Conservation (phyloP, 2,797 vertebrate genomes). For the Echiichthys vipera region DNA sequence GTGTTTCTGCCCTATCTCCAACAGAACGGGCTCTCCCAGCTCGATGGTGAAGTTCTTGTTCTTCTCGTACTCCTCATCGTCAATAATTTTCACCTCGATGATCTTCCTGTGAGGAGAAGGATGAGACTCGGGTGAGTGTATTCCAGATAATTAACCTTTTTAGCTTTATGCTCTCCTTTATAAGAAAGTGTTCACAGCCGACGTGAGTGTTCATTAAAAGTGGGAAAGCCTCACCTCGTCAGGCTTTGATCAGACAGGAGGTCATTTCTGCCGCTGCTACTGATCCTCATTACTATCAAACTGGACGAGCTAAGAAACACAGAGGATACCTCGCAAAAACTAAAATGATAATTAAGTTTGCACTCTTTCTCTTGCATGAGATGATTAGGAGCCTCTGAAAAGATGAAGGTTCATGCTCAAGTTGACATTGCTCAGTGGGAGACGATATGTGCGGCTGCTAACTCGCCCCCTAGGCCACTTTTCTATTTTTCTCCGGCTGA, state of each 20-base stretch:
- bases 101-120: conserved; percentile 80
- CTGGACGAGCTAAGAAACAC: neutral
- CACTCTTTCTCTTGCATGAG: conserved; percentile 5
- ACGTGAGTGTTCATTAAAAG: conserved; percentile 24
- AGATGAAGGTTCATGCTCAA: conserved; percentile 11
- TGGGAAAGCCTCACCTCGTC: neutral
- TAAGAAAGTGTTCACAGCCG: neutral
- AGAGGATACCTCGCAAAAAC: neutral
- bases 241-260: conserved; percentile 7
- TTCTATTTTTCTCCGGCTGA: conserved; percentile 13
- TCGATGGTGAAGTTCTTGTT: conserved; percentile 89
- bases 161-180: neutral
- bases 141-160: conserved; percentile 7
- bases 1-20: conserved; percentile 87
- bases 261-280: conserved; percentile 2
- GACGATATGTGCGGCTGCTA: neutral
- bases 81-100: conserved; percentile 90
- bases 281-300: conserved; percentile 2
- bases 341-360: neutral
- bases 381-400: conserved; percentile 5
- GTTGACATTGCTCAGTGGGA: neutral
- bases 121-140: neutral
- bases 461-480: neutral
- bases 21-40: conserved; percentile 85
- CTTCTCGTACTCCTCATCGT: conserved; percentile 91